Evolutionary conservation across 2,888 invertebrate species (phyloP), one percentile per base, ranked within the genome.

Genomic region (Lasioglossum marginatum): DNA sequence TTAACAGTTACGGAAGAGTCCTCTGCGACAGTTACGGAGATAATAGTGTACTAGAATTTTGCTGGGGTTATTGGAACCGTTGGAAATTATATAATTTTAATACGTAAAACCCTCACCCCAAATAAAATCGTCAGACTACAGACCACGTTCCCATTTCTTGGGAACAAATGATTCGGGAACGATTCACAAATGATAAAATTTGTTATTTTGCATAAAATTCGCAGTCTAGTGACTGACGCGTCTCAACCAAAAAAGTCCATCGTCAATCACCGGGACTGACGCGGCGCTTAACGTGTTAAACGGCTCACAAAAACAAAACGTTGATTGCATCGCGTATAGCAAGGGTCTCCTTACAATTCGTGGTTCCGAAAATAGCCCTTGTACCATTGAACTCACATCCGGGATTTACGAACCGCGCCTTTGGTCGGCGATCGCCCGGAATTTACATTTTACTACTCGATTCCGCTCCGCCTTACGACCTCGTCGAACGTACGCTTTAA

Each of bases 361-460:
- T n/a, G 14, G 40, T 70, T n/a, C 40, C 40, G 31, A 70, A 40
- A 45, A 23, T 34, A 2, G 71, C 37, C 16, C 34, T 19, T 12
- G 27, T 19, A 48, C 48, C 45, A 27, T 5, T 37, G 63, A 48
- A 66, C 37, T 34, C 74, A 31, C 57, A 60, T 78, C 48, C 66
- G 72, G 52, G 72, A 79, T 83, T 79, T 79, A 73, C 34, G 34
- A 37, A 48, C 74, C 23, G 66, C 43, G 10, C 23, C 71, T 63
- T 60, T 68, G 43, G 76, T 70, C 83, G 27, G 12, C 63, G 40
- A 45, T 71, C 48, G 60, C 12, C 19, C 19, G 14, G 70, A 77
- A 79, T 83, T 72, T 80, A 57, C 81, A 76, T 84, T 86, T 86
- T 86, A 84, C 78, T 76, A 76, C 84, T 78, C 80, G 66, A 86